These are phyloP conservation scores for Drosophila nigrodunni DNA, from an alignment of 1,140 invertebrate species.

Conservation along the genomic window DNA sequence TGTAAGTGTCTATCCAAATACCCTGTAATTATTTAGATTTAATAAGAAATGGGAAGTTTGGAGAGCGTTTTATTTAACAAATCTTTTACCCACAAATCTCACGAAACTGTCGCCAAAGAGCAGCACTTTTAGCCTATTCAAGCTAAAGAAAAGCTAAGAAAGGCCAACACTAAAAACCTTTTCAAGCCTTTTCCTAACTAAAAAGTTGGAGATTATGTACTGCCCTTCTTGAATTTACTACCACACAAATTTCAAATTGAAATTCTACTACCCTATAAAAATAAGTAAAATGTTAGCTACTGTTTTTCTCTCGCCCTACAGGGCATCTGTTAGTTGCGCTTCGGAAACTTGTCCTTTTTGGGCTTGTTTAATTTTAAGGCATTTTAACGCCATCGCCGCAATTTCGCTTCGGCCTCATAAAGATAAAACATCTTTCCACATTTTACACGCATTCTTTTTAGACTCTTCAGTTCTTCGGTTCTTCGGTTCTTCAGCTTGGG, in stretches of 20 bases:
- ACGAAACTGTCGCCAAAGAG: too few species aligned
- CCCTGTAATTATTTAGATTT: not conserved
- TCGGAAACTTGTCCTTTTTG: conserved; percentile 20
- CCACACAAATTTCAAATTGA: too few species aligned
- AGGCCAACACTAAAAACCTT: too few species aligned
- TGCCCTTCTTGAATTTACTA: too few species aligned
- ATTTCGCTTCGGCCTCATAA: conserved; percentile 70
- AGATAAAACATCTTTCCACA: conserved; percentile 81
- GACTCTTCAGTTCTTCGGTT: conserved; percentile 24
- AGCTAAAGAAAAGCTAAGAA: too few species aligned
- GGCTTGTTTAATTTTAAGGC: conserved; percentile 53
- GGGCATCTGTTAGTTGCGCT: conserved; percentile 1
- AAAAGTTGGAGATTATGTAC: too few species aligned
- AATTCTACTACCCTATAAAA: too few species aligned
- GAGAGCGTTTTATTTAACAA: too few species aligned
- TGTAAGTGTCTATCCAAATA: not conserved
- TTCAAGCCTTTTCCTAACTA: too few species aligned
- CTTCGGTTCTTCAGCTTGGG: conserved; percentile 16
- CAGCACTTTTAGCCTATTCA: too few species aligned
- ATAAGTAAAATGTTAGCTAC: not conserved
- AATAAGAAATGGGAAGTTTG: too few species aligned
- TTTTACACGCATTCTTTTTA: not conserved
- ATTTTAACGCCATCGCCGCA: conserved; percentile 77
- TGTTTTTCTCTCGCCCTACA: not conserved
- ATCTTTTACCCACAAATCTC: too few species aligned